These are phyloP conservation scores for Phataginus tricuspis DNA, from an alignment of 2,797 vertebrate species.

Conservation along the genomic window DNA sequence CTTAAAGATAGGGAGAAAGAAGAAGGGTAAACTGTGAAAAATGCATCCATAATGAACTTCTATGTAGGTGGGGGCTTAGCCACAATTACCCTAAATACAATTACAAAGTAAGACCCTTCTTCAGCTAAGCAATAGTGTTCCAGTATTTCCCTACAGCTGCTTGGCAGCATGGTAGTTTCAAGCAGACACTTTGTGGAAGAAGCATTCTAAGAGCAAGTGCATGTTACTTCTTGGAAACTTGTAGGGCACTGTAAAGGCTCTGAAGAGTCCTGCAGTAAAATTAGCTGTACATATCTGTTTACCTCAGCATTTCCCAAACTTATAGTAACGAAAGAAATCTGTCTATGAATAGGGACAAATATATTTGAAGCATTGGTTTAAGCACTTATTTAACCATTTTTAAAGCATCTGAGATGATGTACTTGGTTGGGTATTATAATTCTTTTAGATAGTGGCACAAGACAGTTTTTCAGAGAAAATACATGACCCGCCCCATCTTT, in stretches of 20 bases:
- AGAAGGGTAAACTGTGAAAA: constrained; percentile 28
- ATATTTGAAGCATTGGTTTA: constrained; percentile 18
- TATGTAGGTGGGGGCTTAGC: background rate
- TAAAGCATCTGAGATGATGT: background rate
- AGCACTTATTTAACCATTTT: constrained; percentile 44
- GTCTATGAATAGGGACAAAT: constrained; percentile 39
- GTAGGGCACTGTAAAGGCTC: background rate
- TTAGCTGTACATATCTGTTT: background rate
- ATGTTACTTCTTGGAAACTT: background rate
- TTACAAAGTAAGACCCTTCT: background rate
- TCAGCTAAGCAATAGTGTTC: background rate
- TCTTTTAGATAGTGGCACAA: constrained; percentile 56
- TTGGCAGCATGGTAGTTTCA: background rate
- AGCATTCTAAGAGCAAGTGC: background rate
- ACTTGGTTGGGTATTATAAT: constrained; percentile 51
- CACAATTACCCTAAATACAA: background rate
- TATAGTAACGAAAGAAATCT: constrained; percentile 5
- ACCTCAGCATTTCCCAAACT: constrained; percentile 52
- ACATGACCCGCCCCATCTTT: constrained; percentile 74
- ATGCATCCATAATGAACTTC: background rate
- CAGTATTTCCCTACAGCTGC: background rate
- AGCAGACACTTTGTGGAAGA: background rate
- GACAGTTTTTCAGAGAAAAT: constrained; percentile 73
- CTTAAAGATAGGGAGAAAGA: background rate
- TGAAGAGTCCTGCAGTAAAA: constrained; percentile 48